Evolutionary conservation across 1,140 invertebrate genomes (phyloP).

Genomic region (Diorhabda elongata): DNA sequence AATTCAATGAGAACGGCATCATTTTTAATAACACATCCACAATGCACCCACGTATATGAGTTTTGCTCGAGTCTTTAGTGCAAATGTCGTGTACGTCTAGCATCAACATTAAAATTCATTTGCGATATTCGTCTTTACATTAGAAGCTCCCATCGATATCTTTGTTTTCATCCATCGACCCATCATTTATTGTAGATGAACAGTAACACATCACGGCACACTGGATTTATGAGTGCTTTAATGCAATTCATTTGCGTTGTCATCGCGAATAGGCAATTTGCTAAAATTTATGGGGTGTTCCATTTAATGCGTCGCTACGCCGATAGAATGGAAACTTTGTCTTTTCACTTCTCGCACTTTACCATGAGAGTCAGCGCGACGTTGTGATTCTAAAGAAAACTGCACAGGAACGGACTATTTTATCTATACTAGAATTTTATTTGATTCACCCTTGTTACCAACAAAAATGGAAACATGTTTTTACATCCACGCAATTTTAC

Average conservation of each 20-base stretch:
- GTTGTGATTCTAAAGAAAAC: too few species aligned
- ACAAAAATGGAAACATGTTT: too few species aligned
- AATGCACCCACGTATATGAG: too few species aligned
- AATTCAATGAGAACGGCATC: too few species aligned
- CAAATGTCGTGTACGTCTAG: too few species aligned
- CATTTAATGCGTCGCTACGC: conserved; percentile 23
- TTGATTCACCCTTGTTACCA: too few species aligned
- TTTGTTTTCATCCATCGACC: conserved; percentile 15
- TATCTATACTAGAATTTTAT: too few species aligned
- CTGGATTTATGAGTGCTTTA: conserved; percentile 25
- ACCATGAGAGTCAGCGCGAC: neutral
- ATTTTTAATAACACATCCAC: too few species aligned
- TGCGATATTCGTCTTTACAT: neutral
- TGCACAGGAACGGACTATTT: too few species aligned
- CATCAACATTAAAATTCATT: too few species aligned
- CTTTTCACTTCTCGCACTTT: conserved; percentile 3
- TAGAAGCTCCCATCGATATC: neutral
- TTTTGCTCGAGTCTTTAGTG: too few species aligned
- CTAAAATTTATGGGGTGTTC: conserved; percentile 27
- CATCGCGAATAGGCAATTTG: conserved; percentile 21
- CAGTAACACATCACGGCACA: conserved; percentile 21
- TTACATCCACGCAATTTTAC: too few species aligned
- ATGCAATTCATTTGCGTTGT: conserved; percentile 28
- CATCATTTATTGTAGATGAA: conserved; percentile 10
- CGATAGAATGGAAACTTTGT: conserved; percentile 10